Percentiles rank a stretch among this genome's conserved stretches.
Conservation (phyloP, 1,140 invertebrate species). For the Idris sp. region DNA sequence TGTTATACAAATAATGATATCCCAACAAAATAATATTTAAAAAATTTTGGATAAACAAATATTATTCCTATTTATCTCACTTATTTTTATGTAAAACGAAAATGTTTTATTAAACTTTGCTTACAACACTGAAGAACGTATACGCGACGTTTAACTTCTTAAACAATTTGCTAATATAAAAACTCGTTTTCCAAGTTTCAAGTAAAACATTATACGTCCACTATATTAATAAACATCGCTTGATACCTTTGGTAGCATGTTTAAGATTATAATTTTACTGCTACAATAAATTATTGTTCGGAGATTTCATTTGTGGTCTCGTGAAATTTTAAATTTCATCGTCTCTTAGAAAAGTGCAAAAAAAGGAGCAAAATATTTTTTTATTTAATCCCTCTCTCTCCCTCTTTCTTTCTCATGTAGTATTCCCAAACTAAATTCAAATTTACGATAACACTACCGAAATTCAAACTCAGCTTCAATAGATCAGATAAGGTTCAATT, state of each 20-base stretch:
- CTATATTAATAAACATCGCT: conserved; percentile 11
- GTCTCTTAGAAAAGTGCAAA: neutral
- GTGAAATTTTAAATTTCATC: conserved; percentile 6
- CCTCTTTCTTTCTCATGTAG: too few species aligned
- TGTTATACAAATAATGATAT: too few species aligned
- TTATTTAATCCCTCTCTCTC: conserved; percentile 25
- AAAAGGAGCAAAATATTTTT: conserved; percentile 16
- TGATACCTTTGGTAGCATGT: neutral
- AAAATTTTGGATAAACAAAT: too few species aligned
- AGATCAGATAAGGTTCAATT: conserved; percentile 41
- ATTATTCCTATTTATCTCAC: too few species aligned
- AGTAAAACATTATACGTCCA: conserved; percentile 11
- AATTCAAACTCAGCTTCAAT: conserved; percentile 40
- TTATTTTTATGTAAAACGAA: too few species aligned
- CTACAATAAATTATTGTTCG: conserved; percentile 3
- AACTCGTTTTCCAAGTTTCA: conserved; percentile 2
- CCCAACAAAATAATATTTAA: too few species aligned
- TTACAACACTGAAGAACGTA: too few species aligned
- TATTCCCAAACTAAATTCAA: conserved; percentile 23
- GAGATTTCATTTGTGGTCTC: neutral
- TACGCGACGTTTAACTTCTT: conserved; percentile 7
- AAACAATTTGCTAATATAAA: conserved; percentile 24
- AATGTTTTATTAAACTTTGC: too few species aligned
- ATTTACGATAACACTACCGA: conserved; percentile 45
- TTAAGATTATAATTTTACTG: conserved; percentile 1